phyloP scores from a whole-genome alignment of 2,113 vertebrate genomes.

The Damaliscus lunatus region DNA sequence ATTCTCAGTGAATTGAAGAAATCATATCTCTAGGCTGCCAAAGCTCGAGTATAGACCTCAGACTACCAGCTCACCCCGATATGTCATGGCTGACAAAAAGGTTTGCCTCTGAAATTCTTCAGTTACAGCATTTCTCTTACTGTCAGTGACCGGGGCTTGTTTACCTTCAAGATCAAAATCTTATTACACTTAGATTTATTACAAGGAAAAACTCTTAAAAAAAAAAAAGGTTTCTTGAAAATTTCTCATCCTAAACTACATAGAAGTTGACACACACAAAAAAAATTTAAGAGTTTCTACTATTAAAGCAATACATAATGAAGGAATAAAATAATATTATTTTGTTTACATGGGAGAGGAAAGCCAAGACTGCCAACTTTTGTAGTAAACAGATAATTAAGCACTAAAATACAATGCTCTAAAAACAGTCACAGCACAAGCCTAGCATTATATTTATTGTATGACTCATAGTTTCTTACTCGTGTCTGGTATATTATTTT shows the following conservation, averaged over 20 bases:
- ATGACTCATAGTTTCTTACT: slow-evolving; percentile 66
- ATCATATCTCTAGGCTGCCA: not conserved
- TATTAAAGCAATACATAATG: not conserved
- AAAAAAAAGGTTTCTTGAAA: not conserved
- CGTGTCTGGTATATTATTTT: slow-evolving; percentile 62
- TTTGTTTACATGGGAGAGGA: slow-evolving; percentile 61
- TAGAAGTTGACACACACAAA: not conserved
- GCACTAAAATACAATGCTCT: slow-evolving; percentile 50
- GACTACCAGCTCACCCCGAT: not conserved
- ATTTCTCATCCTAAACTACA: not conserved
- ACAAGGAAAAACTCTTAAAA: not conserved
- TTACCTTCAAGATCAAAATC: slow-evolving; percentile 20
- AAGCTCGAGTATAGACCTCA: not conserved
- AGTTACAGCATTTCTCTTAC: not conserved
- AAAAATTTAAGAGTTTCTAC: not conserved
- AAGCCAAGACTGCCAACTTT: slow-evolving; percentile 47
- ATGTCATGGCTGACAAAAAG: not conserved
- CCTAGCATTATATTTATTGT: slow-evolving; percentile 61
- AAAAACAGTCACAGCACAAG: slow-evolving; percentile 35
- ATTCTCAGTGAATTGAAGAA: not conserved
- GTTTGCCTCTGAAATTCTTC: not conserved
- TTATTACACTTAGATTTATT: not conserved
- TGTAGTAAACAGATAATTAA: slow-evolving; percentile 70
- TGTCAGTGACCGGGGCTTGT: not conserved
- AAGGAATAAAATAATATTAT: slow-evolving; percentile 58